phyloP scores from a whole-genome alignment of 2,797 vertebrate species.

The Moxostoma hubbsi region DNA sequence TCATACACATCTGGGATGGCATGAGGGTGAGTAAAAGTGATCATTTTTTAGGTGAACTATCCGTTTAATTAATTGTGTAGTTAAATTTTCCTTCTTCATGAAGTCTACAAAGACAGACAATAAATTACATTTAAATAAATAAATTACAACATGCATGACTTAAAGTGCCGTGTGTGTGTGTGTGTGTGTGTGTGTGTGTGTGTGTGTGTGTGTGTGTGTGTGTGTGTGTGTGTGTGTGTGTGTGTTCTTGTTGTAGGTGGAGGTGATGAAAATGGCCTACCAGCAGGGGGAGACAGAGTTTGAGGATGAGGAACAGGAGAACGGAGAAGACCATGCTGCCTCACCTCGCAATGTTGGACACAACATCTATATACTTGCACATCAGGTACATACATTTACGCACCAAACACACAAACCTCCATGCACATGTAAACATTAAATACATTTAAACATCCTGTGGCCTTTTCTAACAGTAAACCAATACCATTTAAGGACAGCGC shows the following conservation, averaged over 20 bases:
- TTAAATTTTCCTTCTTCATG: neutral
- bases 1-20: too few species aligned
- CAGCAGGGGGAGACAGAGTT: constrained; percentile 93
- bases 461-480: neutral
- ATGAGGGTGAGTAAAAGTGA: too few species aligned
- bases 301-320: constrained; percentile 84
- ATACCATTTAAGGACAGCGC: neutral
- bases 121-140: too few species aligned
- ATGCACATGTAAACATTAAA: too few species aligned
- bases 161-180: neutral
- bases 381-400: constrained; percentile 82
- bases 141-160: constrained; percentile 1
- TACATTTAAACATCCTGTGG: too few species aligned
- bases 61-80: too few species aligned
- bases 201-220: too few species aligned
- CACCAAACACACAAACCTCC: too few species aligned
- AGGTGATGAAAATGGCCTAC: constrained; percentile 99
- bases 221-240: too few species aligned
- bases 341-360: constrained; percentile 96
- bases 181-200: too few species aligned
- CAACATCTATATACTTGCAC: constrained; percentile 98
- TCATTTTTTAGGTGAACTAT: too few species aligned
- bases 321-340: constrained; percentile 89
- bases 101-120: neutral
- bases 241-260: constrained; percentile 80